Conservation (phyloP, 2,888 invertebrate species). For the Pseudanteris insignis region DNA sequence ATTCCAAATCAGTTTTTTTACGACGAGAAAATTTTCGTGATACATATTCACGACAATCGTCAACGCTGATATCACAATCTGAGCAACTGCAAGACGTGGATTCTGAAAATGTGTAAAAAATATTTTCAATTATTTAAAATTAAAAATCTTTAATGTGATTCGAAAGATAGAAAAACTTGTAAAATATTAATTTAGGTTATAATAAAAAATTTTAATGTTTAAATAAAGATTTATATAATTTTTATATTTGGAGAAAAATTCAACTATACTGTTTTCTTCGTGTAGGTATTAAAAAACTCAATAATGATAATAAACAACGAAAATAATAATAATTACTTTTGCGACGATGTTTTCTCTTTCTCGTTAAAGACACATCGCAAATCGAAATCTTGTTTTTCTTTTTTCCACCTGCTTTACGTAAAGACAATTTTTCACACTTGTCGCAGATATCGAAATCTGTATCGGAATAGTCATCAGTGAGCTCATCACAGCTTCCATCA, state of each 20-base stretch:
- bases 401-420: constrained; percentile 16
- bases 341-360: constrained; percentile 22
- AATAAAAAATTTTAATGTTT: too few relatives aligned
- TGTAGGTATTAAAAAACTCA: too few relatives aligned
- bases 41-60: constrained; percentile 21
- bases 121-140: too few relatives aligned
- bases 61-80: constrained; percentile 16
- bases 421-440: constrained; percentile 7
- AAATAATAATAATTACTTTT: constrained; percentile 21
- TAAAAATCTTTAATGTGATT: too few relatives aligned
- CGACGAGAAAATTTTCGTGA: constrained; percentile 25
- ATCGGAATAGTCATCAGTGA: constrained; percentile 15
- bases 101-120: constrained; percentile 24
- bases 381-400: constrained; percentile 14
- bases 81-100: constrained; percentile 14
- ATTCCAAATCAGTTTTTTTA: neutral
- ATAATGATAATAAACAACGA: neutral
- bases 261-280: too few relatives aligned
- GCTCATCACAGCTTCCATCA: constrained; percentile 2
- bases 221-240: too few relatives aligned
- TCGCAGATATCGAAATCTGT: constrained; percentile 16
- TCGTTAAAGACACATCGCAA: neutral
- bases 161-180: too few relatives aligned
- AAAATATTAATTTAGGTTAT: too few relatives aligned
- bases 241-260: too few relatives aligned